These are phyloP conservation scores for Achlya flavicornis DNA, from an alignment of 2,888 invertebrate species.

Conservation along the genomic window DNA sequence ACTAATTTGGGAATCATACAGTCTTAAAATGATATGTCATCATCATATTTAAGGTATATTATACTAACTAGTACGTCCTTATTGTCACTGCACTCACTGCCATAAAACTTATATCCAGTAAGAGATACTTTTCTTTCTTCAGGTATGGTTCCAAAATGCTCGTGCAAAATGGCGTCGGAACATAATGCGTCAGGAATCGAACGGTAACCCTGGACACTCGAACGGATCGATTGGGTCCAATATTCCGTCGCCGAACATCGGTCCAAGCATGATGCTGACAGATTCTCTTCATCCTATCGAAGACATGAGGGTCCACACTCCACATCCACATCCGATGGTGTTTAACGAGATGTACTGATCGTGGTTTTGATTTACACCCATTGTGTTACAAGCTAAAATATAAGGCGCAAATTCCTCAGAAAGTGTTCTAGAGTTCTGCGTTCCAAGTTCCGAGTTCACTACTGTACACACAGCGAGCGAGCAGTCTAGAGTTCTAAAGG, in stretches of 20 bases:
- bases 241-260: constrained; percentile 39
- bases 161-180: constrained; percentile 99
- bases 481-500: too few relatives aligned
- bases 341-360: constrained; percentile 75
- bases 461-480: too few relatives aligned
- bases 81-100: too few relatives aligned
- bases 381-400: neutral
- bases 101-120: too few relatives aligned
- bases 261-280: constrained; percentile 51
- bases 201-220: constrained; percentile 49
- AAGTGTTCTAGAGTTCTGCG: too few relatives aligned
- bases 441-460: too few relatives aligned
- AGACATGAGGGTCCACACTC: constrained; percentile 69
- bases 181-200: constrained; percentile 92
- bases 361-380: neutral
- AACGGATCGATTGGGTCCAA: constrained; percentile 47
- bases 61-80: too few relatives aligned
- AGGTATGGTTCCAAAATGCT: constrained; percentile 99
- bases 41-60: too few relatives aligned
- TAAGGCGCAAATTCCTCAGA: too few relatives aligned
- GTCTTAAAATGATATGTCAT: too few relatives aligned
- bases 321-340: constrained; percentile 63
- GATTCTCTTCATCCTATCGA: constrained; percentile 68
- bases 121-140: constrained; percentile 25
- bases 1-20: too few relatives aligned